Percentiles rank a stretch among this genome's conserved stretches.
These are phyloP conservation scores for Omphaloscelis lunosa DNA, from an alignment of 2,888 invertebrate genomes.

Conservation along the genomic window DNA sequence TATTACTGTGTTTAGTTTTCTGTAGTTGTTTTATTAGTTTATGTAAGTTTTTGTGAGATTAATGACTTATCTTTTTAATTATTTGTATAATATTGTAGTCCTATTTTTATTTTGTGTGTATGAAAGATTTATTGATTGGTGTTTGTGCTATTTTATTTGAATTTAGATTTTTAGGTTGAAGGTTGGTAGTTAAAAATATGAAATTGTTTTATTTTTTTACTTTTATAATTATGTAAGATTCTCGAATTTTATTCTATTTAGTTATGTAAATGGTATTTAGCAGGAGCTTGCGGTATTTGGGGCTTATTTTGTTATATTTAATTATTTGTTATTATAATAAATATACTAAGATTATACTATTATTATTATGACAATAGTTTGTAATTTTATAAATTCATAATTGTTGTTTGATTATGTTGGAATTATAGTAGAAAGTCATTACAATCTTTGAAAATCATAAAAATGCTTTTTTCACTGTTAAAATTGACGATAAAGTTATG, in stretches of 20 bases:
- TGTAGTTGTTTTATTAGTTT: neutral
- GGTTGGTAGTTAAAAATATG: neutral
- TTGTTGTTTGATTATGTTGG: neutral
- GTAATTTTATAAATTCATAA: too few species aligned
- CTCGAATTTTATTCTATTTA: too few species aligned
- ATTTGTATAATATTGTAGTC: neutral
- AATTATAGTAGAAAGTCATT: neutral
- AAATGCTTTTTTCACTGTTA: neutral
- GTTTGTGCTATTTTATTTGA: accelerated
- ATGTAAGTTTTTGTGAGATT: neutral
- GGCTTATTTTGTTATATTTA: too few species aligned
- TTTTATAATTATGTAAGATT: neutral
- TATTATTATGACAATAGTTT: too few species aligned
- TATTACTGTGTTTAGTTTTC: neutral
- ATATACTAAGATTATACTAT: too few species aligned
- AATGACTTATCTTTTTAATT: neutral
- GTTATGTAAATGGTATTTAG: neutral
- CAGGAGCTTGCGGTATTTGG: neutral
- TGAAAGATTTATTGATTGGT: neutral
- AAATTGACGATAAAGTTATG: neutral
- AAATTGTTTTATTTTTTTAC: neutral
- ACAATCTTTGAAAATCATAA: neutral
- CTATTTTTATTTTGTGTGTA: too few species aligned
- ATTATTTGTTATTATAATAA: too few species aligned
- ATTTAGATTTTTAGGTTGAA: neutral